These are phyloP conservation scores for Thalassaphorura encarpata DNA, from an alignment of 1,140 invertebrate species.

Conservation along the genomic window DNA sequence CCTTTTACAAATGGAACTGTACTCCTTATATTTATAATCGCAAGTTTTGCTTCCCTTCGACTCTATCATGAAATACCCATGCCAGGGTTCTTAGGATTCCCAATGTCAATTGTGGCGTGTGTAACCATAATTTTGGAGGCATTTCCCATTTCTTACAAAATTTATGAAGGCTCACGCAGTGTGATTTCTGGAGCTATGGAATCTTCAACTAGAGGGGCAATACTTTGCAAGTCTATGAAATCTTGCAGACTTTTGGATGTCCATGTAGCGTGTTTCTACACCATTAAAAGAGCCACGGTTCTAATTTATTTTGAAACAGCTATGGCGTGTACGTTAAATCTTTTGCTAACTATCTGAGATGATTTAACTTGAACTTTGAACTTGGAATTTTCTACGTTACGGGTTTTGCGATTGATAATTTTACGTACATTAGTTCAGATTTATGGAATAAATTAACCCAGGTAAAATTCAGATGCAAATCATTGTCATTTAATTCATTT, in stretches of 20 bases:
- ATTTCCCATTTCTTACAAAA: not conserved
- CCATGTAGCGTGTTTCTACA: not conserved
- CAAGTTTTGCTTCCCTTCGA: too few species aligned
- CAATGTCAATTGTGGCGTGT: not conserved
- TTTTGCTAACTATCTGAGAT: too few species aligned
- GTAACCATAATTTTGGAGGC: not conserved
- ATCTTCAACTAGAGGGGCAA: not conserved
- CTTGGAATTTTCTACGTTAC: too few species aligned
- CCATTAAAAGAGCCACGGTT: not conserved
- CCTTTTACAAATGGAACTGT: too few species aligned
- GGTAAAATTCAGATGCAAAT: too few species aligned
- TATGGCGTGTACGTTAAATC: too few species aligned
- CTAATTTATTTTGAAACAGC: not conserved
- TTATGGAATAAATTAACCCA: too few species aligned
- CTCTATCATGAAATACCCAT: not conserved
- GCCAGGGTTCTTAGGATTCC: conserved; percentile 2
- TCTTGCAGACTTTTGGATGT: not conserved
- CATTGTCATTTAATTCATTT: too few species aligned
- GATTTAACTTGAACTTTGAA: too few species aligned
- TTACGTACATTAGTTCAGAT: too few species aligned
- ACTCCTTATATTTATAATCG: too few species aligned
- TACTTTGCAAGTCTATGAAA: not conserved
- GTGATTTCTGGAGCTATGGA: not conserved
- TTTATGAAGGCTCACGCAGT: not conserved
- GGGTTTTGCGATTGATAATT: too few species aligned